Base-by-base conservation (phyloP, 2,888 invertebrate species). In the Digitonthophagus gazella region DNA sequence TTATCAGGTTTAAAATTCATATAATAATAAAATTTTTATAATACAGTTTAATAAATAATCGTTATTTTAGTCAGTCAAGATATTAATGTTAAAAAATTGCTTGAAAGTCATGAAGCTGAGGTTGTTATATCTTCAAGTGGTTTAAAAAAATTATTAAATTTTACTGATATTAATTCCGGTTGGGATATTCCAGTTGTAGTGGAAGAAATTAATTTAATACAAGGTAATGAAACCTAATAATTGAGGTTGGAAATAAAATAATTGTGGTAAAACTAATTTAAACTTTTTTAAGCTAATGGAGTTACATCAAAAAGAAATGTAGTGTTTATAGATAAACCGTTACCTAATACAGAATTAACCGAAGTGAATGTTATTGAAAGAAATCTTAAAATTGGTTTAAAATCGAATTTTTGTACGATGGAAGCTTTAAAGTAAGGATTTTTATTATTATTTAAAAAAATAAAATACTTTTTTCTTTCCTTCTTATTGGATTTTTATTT, bases 171-270 rank as follows among this genome's bases (percentile, higher is more conserved):
- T 14, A 76, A 76, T 58, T 69, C 61, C 14, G 72, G 69, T 63
- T 82, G 80, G 81, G 73, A 76, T 64, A 75, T 81, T 55, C 81
- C 81, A 3, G 71, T 82, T n/a, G 68, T 76, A 8, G 74, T 82
- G 14, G 79, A 78, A 70, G 72, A 74, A 67, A 64, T 76, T 14
- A 65, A 58, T 11, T n/a, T 63, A 18, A 18, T 20, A 15, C 68
- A 67, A 44, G 68, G 73, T 71, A 63, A 71, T 58, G n/a, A n/a
- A n/a, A n/a, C n/a, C n/a, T n/a, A 66, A 58, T 20, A 22, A 5
- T 64, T 22, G 3, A 63, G 6, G 14, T 28, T 11, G 8, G 3
- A 8, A 6, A 19, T 14, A n/a, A 58, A 18, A 63, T 20, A 63
- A 15, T 57, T 14, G 4, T 57, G 1, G 6, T 57, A 15, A 15